Evolutionary conservation across 2,113 vertebrate species (phyloP), one percentile per base, ranked within the genome.

Genomic region (Misgurnus anguillicaudatus): DNA sequence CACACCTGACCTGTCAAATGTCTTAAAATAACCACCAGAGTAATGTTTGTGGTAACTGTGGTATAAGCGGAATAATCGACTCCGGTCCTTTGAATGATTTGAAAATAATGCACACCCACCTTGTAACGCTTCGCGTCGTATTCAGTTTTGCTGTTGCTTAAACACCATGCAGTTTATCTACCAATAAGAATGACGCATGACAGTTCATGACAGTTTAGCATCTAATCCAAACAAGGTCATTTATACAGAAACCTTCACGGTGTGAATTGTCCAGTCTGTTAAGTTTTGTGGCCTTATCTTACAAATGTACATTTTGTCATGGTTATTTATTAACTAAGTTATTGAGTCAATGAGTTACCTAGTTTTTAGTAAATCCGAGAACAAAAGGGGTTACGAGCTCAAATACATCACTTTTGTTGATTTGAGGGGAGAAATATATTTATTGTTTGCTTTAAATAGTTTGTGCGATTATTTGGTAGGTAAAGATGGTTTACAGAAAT

Each of bases 261-360:
- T 81, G 75, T 84, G 73, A 75, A 64, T 48, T 84, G 68, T 87
- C 83, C 77, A 76, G 75, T 87, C 41, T 42, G 89, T 90, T 89
- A 79, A 69, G 86, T 89, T 90, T 80, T 63, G 90, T 91, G 89
- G 90, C 90, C 91, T 92, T 92, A 90, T 88, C 87, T 82, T 78
- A 65, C 61, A 63, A 67, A 72, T 75, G 71, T 64, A 38, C 58
- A 4, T 73, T 79, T 67, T 83, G 5, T 57, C 21, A 41, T 69
- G 82, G 85, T 80, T 83, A 62, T 61, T 77, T 70, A 58, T 74
- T 62, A 73, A 78, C 3, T 83, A 2, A 53, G 82, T 77, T 82
- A 78, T 65, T 51, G 76, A 75, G 73, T 84, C 57, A 75, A 48
- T 70, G 60, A 71, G 31, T 75, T 83, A 61, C 9, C 75, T 72